Conservation (phyloP, 2,113 vertebrate genomes). For the Probosciger aterrimus region DNA sequence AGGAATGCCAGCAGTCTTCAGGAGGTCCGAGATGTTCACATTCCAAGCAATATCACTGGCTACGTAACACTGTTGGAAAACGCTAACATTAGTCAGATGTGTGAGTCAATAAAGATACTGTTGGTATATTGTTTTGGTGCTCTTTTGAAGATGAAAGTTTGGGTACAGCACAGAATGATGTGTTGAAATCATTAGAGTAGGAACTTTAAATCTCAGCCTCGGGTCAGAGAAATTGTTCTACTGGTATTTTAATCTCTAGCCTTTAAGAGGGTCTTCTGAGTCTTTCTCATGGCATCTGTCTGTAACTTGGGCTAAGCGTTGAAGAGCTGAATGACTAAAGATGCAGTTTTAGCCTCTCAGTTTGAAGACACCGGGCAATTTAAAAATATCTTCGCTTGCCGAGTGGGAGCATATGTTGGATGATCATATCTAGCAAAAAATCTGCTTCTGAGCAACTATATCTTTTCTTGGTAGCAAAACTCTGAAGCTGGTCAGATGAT, state of each 20-base stretch:
- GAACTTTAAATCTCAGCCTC: background rate
- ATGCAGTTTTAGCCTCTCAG: background rate
- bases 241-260: background rate
- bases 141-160: background rate
- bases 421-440: background rate
- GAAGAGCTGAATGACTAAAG: background rate
- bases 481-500: background rate
- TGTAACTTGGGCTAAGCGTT: background rate
- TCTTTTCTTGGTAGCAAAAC: background rate
- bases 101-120: slow-evolving; percentile 78
- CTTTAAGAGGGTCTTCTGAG: background rate
- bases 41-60: slow-evolving; percentile 95
- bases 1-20: slow-evolving; percentile 86
- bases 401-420: background rate
- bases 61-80: slow-evolving; percentile 95
- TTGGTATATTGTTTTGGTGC: background rate
- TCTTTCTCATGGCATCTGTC: background rate
- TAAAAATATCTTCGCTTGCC: background rate
- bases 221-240: background rate
- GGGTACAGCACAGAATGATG: background rate
- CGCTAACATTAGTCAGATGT: slow-evolving; percentile 92
- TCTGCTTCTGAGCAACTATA: background rate
- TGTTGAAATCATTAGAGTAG: background rate
- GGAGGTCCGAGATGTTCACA: slow-evolving; percentile 93
- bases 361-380: background rate